Base-by-base conservation (phyloP, 2,797 vertebrate species). In the Coreius guichenoti region DNA sequence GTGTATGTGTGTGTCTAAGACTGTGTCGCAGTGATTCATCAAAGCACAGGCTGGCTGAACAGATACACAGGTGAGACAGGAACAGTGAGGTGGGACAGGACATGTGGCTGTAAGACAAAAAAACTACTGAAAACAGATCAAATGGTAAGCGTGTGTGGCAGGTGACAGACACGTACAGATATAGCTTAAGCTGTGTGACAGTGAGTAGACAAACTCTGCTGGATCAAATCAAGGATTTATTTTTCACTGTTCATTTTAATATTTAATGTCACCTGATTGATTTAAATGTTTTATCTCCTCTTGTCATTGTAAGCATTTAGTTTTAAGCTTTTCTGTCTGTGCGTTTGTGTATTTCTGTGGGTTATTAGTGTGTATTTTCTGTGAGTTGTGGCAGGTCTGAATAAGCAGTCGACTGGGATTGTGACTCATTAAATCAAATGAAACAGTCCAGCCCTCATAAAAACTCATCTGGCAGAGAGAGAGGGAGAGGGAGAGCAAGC, bases 391-490 rank as follows among this genome's bases (percentile, higher is more conserved):
- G 97, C 97, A 96, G 96, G 92, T 90, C 84, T 97, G 96, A 98
- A 93, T 98, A 97, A 97, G 95, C 92, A 94, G 95, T 95, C 95
- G 94, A 96, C 96, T 96, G 96, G 96, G 97, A 97, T 97, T 96
- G 96, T 96, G 96, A 97, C 96, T 98, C 96, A 97, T 98, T 97
- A 97, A 96, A 94, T 96, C 95, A 96, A 97, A 97, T 97, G 96
- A 95, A 92, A 93, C 94, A 94, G 96, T 96, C 96, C 96, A 97
- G 96, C 94, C 96, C 97, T 97, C 96, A 97, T 97, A 97, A 97
- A 97, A 97, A 97, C 81, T 96, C 95, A 95, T 97, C 96, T 98
- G 97, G 96, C 96, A 95, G 58, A 75, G 81, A 79, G 68, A 68
- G 54, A 39, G 75, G 5, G 56, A 67, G 79, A 70, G 43, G 12